Percentiles rank a stretch among this genome's conserved stretches.
Evolutionary conservation across 2,888 invertebrate genomes (phyloP).

Genomic region (Lissocephala sabroskyi): DNA sequence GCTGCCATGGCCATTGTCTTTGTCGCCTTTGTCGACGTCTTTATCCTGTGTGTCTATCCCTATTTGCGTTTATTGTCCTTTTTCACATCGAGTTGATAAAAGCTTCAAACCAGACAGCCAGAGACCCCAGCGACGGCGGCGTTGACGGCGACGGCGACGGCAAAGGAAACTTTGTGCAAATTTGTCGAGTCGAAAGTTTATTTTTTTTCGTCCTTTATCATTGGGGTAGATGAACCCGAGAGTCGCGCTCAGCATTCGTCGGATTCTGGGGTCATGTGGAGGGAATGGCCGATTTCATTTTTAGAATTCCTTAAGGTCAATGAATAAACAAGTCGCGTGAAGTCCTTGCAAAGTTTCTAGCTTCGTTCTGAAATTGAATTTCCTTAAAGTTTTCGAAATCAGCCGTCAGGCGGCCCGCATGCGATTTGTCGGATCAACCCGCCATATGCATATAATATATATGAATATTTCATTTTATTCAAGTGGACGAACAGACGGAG

Average conservation of each 20-base stretch:
- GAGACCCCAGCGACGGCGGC: slow-evolving; percentile 21
- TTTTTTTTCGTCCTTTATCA: neutral
- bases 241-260: no score
- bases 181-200: neutral
- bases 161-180: neutral
- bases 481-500: slow-evolving; percentile 18
- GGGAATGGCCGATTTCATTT: no score
- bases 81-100: slow-evolving; percentile 25
- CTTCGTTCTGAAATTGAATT: no score
- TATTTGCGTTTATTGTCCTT: slow-evolving; percentile 25
- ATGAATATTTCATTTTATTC: slow-evolving; percentile 49
- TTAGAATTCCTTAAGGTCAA: no score
- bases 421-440: no score
- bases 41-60: neutral
- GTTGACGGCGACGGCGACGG: slow-evolving; percentile 6
- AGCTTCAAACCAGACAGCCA: slow-evolving; percentile 12
- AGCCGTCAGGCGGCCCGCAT: no score
- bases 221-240: neutral
- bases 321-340: no score
- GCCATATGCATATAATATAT: slow-evolving; percentile 7
- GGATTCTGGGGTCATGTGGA: no score
- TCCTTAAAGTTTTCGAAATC: no score
- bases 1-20: no score
- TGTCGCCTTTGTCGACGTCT: neutral
- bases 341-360: no score